Base-by-base conservation (phyloP, 2,797 vertebrate genomes). In the Hafferia zeledoni region DNA sequence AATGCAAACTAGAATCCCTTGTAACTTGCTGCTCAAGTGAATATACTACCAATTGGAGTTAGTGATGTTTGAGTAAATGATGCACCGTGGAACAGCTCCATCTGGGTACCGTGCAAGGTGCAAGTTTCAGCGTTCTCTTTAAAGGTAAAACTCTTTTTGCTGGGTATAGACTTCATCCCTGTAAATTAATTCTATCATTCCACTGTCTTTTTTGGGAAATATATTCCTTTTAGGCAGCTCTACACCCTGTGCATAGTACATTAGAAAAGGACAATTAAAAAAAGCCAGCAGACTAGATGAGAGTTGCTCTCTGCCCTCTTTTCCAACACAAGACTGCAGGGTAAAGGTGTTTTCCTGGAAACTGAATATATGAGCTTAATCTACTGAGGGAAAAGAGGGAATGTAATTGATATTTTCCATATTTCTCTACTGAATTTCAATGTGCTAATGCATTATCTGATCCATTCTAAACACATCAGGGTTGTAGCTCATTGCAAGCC, bases 331-430 rank as follows among this genome's bases (percentile, higher is more conserved):
- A 49, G 44, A 60, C 17, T 56, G 24, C 15, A 85, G 19, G 5
- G 5, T 56, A 85, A 89, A 96, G n/a, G 35, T 79, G 43, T 56
- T 84, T 95, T 87, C 37, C 41, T 87, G 47, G 59, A 84, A 87
- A 72, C 3, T 14, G 63, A 85, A 83, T 85, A 78, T 30, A 56
- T 44, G 31, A 49, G 9, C 82, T 89, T 74, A 89, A 87, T 84
- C 37, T 83, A 20, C n/a, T 33, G 30, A 79, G 35, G 25, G 23
- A 65, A 92, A 90, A 78, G 46, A 79, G 84, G 43, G 57, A 86
- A 72, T 5, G 6, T 10, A 90, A 68, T 65, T 78, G 27, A 59
- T 89, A 78, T 69, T 92, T 92, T 90, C 47, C 25, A 10, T 72
- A 61, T 61, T 78, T 49, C n/a, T 95, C 61, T 50, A 24, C 83